Base-by-base conservation (phyloP, 1,140 invertebrate species). In the Cydia amplana region DNA sequence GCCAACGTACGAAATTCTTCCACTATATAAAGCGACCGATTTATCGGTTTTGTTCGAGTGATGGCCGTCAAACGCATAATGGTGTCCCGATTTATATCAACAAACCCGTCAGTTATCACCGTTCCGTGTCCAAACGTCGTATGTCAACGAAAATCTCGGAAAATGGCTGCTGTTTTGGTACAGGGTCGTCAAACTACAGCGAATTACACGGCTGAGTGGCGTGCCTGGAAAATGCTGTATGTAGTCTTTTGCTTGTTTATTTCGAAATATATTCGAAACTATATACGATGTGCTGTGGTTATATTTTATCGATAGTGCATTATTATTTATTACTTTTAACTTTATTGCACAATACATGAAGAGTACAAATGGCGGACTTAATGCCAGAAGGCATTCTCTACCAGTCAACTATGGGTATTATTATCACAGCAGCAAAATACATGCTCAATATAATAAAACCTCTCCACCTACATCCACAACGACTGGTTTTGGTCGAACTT, bases 1-100 rank as follows among this genome's bases (percentile, higher is more conserved):
- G 16, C 46, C 46, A n/a, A 51, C 18, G n/a, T 51, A 51, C 49
- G 4, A 6, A 51, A n/a, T 51, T 51, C n/a, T 4, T n/a, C 2
- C 49, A 55, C n/a, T 55, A 18, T 55, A 55, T 55, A 55, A 55
- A 55, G n/a, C 51, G n/a, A 18, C n/a, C 51, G 16, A 55, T 55
- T 18, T 46, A 46, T 46, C 43, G 43, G 51, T 55, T 55, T 55
- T 18, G 51, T 18, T 18, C 43, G 43, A 46, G 16, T 46, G 43
- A 46, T 46, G 43, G 43, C 43, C 51, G 51, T 55, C 51, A 55
- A 18, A 18, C 51, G 16, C 51, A 18, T 55, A 55, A 55, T 55
- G 51, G 51, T 18, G 16, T 18, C n/a, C 51, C 20, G 51, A 55
- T 55, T 55, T 55, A 55, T 55, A 55, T 55, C 51, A 55, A 55